Base-by-base conservation (phyloP, 2,797 vertebrate genomes). In the Diceros bicornis region DNA sequence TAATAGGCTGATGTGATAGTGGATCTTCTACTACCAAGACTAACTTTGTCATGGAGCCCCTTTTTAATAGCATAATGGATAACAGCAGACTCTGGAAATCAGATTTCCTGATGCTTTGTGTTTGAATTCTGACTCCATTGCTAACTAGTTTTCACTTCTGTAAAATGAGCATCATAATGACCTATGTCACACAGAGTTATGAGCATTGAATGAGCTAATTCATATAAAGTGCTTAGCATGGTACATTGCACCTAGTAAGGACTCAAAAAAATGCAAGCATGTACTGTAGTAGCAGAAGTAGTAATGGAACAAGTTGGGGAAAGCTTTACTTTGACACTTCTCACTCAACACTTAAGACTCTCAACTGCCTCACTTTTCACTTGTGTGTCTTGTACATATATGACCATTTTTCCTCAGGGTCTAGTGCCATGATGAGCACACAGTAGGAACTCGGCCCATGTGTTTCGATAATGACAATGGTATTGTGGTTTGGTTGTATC, bases 81-180 rank as follows among this genome's bases (percentile, higher is more conserved):
- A 95, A 97, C 27, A 85, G 50, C 12, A 78, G 93, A 96, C 85
- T 85, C 50, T 90, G 84, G 84, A 77, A 92, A 69, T 81, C 37
- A 57, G 41, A 87, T 72, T 83, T 88, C 72, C 23, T 44, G 32
- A 72, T 89, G 86, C 69, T 92, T 74, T 96, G 62, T 71, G 92
- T 72, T 91, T 85, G 69, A 95, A 71, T 94, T 75, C 62, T 97
- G 79, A 90, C n/a, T 88, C 52, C 59, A 66, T 52, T 18, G 11
- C 71, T 37, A 61, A 64, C 72, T 91, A 92, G 92, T 92, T 95
- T 93, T 97, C 90, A 84, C 59, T 96, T 94, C 41, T 96, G 37
- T 78, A 89, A 90, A 94, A 61, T 88, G 37, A 97, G n/a, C 52
- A 72, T 74, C 85, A 64, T 83, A 92, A 88, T 74, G 87, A 93